phyloP scores from a whole-genome alignment of 2,797 vertebrate genomes.

The Alexandromys oeconomus region DNA sequence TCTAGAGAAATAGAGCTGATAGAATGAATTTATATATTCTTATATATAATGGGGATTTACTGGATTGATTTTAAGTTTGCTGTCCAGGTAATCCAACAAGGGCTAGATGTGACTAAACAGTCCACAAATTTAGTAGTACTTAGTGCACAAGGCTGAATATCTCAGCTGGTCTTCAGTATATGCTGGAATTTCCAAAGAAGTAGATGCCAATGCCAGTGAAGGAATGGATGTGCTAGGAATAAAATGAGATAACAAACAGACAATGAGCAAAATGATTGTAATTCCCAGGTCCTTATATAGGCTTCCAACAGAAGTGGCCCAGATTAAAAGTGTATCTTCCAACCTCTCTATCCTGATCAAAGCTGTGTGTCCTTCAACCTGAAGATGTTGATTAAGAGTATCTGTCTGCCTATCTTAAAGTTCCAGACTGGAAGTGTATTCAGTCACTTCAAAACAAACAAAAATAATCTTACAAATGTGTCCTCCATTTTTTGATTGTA shows the following conservation, averaged over 20 bases:
- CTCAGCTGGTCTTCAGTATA: not conserved
- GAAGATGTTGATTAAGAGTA: not conserved
- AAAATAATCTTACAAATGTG: not conserved
- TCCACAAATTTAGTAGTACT: not conserved
- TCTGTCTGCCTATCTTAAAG: not conserved
- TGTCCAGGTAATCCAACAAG: not conserved
- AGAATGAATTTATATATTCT: not conserved
- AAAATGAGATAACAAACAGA: not conserved
- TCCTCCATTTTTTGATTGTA: not conserved
- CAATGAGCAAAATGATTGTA: not conserved
- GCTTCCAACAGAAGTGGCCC: not conserved
- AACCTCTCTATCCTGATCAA: not conserved
- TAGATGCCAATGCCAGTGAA: not conserved
- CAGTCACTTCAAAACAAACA: not conserved
- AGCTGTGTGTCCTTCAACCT: not conserved
- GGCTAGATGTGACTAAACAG: not conserved
- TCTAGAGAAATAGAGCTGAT: not conserved
- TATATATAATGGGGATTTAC: not conserved
- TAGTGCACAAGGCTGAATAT: not conserved
- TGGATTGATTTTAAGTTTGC: not conserved
- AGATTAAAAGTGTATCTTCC: no score
- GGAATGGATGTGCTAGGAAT: not conserved
- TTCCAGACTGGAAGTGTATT: not conserved
- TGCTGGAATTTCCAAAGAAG: not conserved
- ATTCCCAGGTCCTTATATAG: not conserved